These are phyloP conservation scores for Thecocarcelia acutangulata DNA, from an alignment of 2,888 invertebrate species.

Conservation along the genomic window DNA sequence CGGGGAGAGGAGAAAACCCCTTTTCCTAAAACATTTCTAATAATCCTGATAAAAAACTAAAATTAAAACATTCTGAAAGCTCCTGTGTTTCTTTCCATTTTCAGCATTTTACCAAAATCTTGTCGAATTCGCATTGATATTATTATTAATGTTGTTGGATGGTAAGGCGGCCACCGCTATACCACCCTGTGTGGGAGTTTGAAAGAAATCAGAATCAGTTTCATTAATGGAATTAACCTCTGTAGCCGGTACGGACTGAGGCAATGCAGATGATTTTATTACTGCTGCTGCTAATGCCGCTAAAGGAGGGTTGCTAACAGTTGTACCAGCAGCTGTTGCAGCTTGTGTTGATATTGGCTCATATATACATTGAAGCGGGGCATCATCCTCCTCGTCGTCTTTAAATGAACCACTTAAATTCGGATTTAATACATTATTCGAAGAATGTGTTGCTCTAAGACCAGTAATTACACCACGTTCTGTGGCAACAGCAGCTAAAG, in stretches of 20 bases:
- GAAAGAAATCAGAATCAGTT: conserved; percentile 77
- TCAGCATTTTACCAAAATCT: conserved; percentile 51
- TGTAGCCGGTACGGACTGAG: conserved; percentile 15
- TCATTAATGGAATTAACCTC: conserved; percentile 44
- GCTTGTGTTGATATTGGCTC: conserved; percentile 75
- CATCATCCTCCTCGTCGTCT: conserved; percentile 75
- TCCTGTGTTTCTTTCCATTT: background rate
- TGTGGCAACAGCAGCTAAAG: background rate
- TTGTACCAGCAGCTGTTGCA: conserved; percentile 66
- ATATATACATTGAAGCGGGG: conserved; percentile 78
- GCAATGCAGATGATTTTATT: conserved; percentile 49
- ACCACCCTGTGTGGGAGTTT: conserved; percentile 79
- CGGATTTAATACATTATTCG: conserved; percentile 81
- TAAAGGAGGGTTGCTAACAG: background rate
- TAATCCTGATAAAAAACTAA: conserved; percentile 23
- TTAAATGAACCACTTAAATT: conserved; percentile 81
- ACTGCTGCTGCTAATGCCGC: conserved; percentile 71
- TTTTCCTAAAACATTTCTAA: conserved; percentile 7
- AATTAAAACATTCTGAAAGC: conserved; percentile 29
- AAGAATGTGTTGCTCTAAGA: conserved; percentile 73
- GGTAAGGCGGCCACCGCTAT: conserved; percentile 81
- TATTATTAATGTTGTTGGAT: conserved; percentile 60
- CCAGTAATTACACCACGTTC: conserved; percentile 34
- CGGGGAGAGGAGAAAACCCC: conserved; percentile 1
- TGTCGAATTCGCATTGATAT: conserved; percentile 25